Evolutionary conservation across 1,140 invertebrate genomes (phyloP).

Genomic region (Calephelis nemesis): DNA sequence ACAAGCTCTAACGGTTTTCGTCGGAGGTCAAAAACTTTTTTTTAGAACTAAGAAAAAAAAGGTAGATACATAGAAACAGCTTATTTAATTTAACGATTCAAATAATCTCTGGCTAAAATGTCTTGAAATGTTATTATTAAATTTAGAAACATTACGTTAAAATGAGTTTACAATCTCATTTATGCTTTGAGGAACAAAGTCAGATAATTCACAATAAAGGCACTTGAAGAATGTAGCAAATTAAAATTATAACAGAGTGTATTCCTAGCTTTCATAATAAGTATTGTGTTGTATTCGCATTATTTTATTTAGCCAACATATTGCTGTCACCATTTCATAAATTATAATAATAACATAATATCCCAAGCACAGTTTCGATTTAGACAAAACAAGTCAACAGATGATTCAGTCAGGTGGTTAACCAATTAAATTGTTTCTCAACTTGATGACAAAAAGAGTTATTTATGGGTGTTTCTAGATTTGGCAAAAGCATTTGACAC

Average conservation of each 20-base stretch:
- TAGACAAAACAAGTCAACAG: too few relatives aligned
- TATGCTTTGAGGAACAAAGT: not conserved
- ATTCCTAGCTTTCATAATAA: not conserved
- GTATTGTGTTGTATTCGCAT: not conserved
- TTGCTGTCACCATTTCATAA: not conserved
- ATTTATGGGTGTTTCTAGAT: too few relatives aligned
- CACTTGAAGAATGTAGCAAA: constrained; percentile 24
- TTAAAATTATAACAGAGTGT: not conserved
- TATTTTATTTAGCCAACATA: not conserved
- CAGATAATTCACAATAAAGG: constrained; percentile 35
- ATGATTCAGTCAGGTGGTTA: too few relatives aligned
- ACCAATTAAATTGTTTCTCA: too few relatives aligned
- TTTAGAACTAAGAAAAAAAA: too few relatives aligned
- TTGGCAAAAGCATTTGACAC: too few relatives aligned
- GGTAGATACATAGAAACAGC: too few relatives aligned
- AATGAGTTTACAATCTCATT: not conserved
- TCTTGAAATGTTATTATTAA: not conserved
- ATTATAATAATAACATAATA: too few relatives aligned
- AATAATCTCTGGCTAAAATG: not conserved
- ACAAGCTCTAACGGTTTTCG: too few relatives aligned
- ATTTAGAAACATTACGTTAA: not conserved
- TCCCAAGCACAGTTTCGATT: too few relatives aligned
- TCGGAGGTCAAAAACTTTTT: too few relatives aligned
- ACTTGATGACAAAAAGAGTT: too few relatives aligned
- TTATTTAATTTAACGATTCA: not conserved